Evolutionary conservation across 2,797 vertebrate species (phyloP).

Genomic region (Erpetoichthys calabaricus): DNA sequence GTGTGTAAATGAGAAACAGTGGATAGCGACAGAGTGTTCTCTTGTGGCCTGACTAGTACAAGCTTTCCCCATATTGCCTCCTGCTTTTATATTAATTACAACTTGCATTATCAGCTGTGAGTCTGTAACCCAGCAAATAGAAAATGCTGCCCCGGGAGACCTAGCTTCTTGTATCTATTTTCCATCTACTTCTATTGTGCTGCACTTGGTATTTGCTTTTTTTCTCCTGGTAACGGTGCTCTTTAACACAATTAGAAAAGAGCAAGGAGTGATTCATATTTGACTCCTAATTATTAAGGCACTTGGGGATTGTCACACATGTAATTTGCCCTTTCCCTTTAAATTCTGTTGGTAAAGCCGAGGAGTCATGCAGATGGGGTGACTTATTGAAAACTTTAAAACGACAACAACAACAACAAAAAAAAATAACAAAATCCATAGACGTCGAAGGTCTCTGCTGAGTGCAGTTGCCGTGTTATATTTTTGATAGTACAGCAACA

Average conservation of each 20-base stretch:
- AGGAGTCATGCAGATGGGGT: neutral
- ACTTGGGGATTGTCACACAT: constrained; percentile 70
- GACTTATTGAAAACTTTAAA: no score
- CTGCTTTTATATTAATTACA: constrained; percentile 99
- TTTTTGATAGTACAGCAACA: no score
- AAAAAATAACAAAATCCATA: no score
- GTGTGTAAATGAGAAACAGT: constrained; percentile 76
- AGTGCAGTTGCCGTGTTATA: no score
- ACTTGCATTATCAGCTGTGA: constrained; percentile 91
- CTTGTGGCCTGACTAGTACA: constrained; percentile 68
- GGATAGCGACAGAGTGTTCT: constrained; percentile 60
- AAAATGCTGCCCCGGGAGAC: constrained; percentile 82
- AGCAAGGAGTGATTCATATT: constrained; percentile 68
- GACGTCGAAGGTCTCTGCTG: no score
- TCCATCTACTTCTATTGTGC: constrained; percentile 75
- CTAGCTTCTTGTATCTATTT: constrained; percentile 77
- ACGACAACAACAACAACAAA: no score
- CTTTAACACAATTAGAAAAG: constrained; percentile 90
- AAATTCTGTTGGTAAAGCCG: constrained; percentile 16
- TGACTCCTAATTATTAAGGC: constrained; percentile 85
- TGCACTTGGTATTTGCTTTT: constrained; percentile 50
- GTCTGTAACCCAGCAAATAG: constrained; percentile 88
- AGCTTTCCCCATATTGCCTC: constrained; percentile 81
- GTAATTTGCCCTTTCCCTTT: constrained; percentile 29
- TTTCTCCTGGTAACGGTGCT: constrained; percentile 77